These are phyloP conservation scores for Colossoma macropomum DNA, from an alignment of 2,113 vertebrate genomes.

Conservation along the genomic window DNA sequence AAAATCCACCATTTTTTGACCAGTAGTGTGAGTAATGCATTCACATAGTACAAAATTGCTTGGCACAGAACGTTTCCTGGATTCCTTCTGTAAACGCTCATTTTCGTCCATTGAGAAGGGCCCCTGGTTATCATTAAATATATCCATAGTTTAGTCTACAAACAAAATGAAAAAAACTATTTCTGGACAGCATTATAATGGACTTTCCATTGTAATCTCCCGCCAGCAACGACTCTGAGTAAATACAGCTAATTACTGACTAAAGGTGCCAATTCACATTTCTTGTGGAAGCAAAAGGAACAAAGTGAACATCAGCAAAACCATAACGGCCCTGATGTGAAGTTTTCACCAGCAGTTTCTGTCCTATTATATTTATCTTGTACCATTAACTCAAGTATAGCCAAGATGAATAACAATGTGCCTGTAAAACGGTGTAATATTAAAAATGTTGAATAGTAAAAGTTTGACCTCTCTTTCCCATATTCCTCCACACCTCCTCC, in stretches of 20 bases:
- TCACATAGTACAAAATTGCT: not conserved
- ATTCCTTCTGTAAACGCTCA: not conserved
- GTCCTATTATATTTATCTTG: not conserved
- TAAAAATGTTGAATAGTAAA: not conserved
- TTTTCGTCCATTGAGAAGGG: slow-evolving; percentile 12
- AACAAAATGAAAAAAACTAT: not conserved
- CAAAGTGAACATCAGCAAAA: not conserved
- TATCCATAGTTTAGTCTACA: not conserved
- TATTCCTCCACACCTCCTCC: not conserved
- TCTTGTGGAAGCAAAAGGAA: not conserved
- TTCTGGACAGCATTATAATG: not conserved
- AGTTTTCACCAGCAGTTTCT: slow-evolving; percentile 14
- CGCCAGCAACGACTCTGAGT: not conserved
- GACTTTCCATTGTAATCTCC: not conserved
- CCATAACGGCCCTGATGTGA: not conserved
- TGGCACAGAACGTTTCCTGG: not conserved
- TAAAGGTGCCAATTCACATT: not conserved
- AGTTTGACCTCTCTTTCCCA: not conserved
- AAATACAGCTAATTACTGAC: slow-evolving; percentile 15
- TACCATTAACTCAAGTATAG: not conserved
- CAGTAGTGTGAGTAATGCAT: not conserved
- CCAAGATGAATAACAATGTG: not conserved
- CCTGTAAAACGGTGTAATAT: not conserved
- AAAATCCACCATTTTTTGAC: no score
- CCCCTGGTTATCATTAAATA: not conserved